These are phyloP conservation scores for Myotis findleyi DNA, from an alignment of 2,797 vertebrate genomes.

Conservation along the genomic window DNA sequence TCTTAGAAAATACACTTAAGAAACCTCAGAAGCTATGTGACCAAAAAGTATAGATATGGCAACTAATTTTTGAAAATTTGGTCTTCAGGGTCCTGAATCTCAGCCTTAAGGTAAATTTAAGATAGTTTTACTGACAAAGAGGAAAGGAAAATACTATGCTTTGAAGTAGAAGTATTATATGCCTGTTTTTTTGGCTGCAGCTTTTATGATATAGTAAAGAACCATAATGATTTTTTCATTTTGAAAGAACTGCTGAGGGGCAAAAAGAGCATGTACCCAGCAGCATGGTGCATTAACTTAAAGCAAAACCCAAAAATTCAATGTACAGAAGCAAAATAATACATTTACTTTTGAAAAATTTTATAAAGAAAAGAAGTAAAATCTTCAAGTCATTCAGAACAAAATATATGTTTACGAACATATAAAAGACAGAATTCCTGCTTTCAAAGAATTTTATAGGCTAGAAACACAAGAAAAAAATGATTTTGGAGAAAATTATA, in stretches of 20 bases:
- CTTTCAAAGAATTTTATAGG: background rate
- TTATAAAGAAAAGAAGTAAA: background rate
- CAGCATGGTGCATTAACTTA: background rate
- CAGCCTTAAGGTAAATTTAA: conserved; percentile 32
- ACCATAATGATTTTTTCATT: conserved; percentile 17
- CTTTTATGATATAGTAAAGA: conserved; percentile 44
- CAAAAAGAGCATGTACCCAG: background rate
- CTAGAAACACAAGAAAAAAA: background rate
- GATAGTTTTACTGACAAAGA: conserved; percentile 21
- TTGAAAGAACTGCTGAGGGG: background rate
- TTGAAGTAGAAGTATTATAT: conserved; percentile 3
- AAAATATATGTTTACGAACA: background rate
- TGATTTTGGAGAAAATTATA: background rate
- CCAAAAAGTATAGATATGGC: background rate
- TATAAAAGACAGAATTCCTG: background rate
- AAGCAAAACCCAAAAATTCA: background rate
- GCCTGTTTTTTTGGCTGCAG: background rate
- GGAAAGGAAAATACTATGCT: background rate
- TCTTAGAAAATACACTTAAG: conserved; percentile 4
- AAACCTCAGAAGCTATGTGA: background rate
- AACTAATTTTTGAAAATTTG: conserved; percentile 27
- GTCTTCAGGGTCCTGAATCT: conserved; percentile 12
- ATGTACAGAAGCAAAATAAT: conserved; percentile 9
- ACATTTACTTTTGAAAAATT: conserved; percentile 20
- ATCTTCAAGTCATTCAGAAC: background rate